Evolutionary conservation across 2,888 invertebrate genomes (phyloP), one percentile per base, ranked within the genome.

Genomic region (Diarsia mendica): DNA sequence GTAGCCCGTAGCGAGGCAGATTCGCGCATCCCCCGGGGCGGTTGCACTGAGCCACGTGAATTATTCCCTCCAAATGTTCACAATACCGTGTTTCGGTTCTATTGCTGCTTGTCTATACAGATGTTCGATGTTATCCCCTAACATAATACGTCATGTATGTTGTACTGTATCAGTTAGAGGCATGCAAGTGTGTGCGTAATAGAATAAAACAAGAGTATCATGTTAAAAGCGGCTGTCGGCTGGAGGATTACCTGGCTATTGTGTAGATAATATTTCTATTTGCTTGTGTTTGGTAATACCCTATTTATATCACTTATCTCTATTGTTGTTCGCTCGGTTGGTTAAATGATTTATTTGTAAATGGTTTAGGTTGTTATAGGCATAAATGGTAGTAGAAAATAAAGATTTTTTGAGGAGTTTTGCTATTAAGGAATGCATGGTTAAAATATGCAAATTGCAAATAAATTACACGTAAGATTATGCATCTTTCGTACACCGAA

Each of bases 1-100:
- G 93, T 92, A 93, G 91, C 92, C 86, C 89, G 89, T 84, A 90
- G 84, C 75, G 71, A 67, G 64, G 71, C 76, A 90, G 90, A 92
- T 91, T 90, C 92, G 94, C 93, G 92, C 91, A 92, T 91, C 91
- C 90, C 91, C 91, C 84, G 89, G 87, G 90, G 82, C 79, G 74
- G 86, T 87, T 90, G 90, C 91, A 92, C 89, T 88, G 87, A 87
- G 87, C 87, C 86, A 87, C 86, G 85, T 88, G 87, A 90, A 90
- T 89, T 90, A 88, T 87, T 89, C 85, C 88, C 80, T 83, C 82
- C 82, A 82, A 82, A 85, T 87, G 80, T 80, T 87, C 82, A 79
- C 76, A 85, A 87, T 86, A 82, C 86, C 85, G 81, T 88, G 84
- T 90, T 83, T 78, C 70, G 75, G 61, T 79, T 79, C 82, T 89